These are phyloP conservation scores for Netelia fuscicornis DNA, from an alignment of 2,888 invertebrate species.

Conservation along the genomic window DNA sequence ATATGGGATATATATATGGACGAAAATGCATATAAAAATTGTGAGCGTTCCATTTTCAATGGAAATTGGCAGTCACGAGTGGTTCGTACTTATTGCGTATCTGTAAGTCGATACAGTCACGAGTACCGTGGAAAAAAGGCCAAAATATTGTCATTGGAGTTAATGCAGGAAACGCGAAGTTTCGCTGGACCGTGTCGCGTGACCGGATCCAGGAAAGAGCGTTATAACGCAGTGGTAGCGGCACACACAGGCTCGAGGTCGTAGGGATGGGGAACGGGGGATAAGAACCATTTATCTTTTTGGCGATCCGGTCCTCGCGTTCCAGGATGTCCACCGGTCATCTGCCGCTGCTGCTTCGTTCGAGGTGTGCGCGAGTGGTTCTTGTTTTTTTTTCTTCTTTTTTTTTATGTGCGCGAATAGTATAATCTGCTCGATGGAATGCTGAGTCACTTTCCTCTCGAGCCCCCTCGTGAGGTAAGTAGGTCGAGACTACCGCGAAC, in stretches of 20 bases:
- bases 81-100: background rate
- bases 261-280: background rate
- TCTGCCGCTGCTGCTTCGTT: constrained; percentile 32
- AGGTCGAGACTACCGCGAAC: constrained; percentile 70
- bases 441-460: constrained; percentile 74
- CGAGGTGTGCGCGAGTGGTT: background rate
- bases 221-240: background rate
- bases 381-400: background rate
- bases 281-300: constrained; percentile 48
- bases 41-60: background rate
- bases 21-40: background rate
- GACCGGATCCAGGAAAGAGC: constrained; percentile 39
- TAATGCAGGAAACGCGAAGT: constrained; percentile 13
- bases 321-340: constrained; percentile 45
- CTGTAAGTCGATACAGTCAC: background rate
- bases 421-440: constrained; percentile 70
- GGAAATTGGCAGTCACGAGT: background rate
- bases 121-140: background rate
- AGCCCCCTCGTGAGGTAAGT: constrained; percentile 68
- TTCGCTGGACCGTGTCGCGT: constrained; percentile 36
- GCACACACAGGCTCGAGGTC: background rate
- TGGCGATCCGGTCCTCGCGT: constrained; percentile 35
- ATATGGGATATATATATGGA: background rate
- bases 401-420: constrained; percentile 27
- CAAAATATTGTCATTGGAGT: background rate